Evolutionary conservation across 2,113 vertebrate genomes (phyloP).

Genomic region (Coryphaenoides rupestris): DNA sequence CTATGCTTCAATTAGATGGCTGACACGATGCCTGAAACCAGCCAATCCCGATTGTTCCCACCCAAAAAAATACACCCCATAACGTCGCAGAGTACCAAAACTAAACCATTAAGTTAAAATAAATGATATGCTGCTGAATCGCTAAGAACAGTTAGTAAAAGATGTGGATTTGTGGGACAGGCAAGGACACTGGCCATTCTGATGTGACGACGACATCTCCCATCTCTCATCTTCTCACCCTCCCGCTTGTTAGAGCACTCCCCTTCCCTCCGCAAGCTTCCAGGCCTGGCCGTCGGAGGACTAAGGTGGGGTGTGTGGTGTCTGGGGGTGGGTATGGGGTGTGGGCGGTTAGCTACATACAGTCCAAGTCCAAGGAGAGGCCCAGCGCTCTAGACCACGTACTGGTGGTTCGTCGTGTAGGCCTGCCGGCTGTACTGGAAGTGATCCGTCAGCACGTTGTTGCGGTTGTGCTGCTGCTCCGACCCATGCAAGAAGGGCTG

Average conservation of each 20-base stretch:
- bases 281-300: too few species aligned
- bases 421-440: conserved; percentile 85
- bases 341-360: conserved; percentile 25
- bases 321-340: too few species aligned
- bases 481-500: conserved; percentile 70
- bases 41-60: too few species aligned
- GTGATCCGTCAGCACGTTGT: conserved; percentile 81
- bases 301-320: too few species aligned
- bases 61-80: too few species aligned
- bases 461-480: conserved; percentile 79
- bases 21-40: too few species aligned
- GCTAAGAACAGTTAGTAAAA: conserved; percentile 28
- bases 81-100: conserved; percentile 3
- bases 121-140: conserved; percentile 19
- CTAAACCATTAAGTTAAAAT: conserved; percentile 17
- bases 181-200: conserved; percentile 23
- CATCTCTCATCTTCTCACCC: not conserved
- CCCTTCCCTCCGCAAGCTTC: conserved; percentile 29
- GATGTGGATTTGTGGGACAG: conserved; percentile 26
- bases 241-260: conserved; percentile 32
- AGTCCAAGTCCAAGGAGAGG: conserved; percentile 38
- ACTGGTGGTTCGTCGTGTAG: conserved; percentile 77
- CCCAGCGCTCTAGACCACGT: conserved; percentile 79
- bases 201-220: conserved; percentile 15
- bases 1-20: not conserved